These are phyloP conservation scores for Limnothrissa miodon DNA, from an alignment of 2,113 vertebrate species.

Conservation along the genomic window DNA sequence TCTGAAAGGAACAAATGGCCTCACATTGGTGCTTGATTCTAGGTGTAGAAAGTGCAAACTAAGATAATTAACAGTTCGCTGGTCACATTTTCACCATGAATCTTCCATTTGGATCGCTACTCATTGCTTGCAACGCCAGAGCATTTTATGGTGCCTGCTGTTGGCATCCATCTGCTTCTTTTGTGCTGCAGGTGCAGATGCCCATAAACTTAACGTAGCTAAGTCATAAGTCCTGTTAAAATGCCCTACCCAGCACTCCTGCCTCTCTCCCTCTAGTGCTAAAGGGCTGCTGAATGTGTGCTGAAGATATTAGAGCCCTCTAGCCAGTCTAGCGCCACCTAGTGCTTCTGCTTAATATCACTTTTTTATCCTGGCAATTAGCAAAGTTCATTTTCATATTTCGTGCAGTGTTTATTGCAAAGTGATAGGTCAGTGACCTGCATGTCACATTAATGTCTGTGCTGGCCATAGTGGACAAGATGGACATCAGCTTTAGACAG, in stretches of 20 bases:
- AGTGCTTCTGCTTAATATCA: no score
- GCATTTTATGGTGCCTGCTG: not conserved
- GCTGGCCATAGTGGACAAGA: no score
- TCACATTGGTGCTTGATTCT: not conserved
- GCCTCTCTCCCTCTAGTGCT: not conserved
- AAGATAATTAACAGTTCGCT: not conserved
- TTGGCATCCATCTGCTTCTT: not conserved
- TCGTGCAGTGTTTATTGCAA: no score
- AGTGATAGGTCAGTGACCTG: no score
- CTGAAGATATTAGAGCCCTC: no score
- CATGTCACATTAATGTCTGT: no score
- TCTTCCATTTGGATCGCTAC: not conserved
- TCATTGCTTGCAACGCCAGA: not conserved
- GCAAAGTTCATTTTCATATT: no score
- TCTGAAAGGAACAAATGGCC: not conserved
- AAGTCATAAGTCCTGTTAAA: not conserved
- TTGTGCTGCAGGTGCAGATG: not conserved
- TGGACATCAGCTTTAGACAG: no score
- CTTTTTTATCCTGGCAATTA: no score
- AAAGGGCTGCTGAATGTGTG: no score
- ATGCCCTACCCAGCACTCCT: not conserved
- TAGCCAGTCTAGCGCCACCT: no score
- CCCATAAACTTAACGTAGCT: not conserved
- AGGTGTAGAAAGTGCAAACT: not conserved
- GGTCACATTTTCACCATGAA: not conserved